These are phyloP conservation scores for Solenopsis invicta DNA, from an alignment of 1,140 invertebrate genomes.

Conservation along the genomic window DNA sequence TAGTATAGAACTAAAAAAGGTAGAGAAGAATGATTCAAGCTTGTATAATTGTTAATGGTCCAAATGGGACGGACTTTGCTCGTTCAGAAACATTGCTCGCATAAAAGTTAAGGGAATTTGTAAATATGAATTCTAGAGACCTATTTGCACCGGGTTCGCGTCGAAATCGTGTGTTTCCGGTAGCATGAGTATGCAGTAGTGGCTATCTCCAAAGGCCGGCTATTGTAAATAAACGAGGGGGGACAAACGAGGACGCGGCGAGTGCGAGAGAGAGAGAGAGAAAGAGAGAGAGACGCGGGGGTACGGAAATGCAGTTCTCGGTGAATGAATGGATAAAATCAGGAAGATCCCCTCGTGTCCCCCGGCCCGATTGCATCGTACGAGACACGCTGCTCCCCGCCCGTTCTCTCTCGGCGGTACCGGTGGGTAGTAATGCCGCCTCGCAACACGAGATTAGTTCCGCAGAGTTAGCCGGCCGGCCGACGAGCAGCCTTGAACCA, in stretches of 20 bases:
- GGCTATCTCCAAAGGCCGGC: slow-evolving; percentile 6
- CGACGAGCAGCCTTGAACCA: slow-evolving; percentile 72
- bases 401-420: not conserved
- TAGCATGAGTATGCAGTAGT: not conserved
- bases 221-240: slow-evolving; percentile 42
- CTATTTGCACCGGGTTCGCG: not conserved
- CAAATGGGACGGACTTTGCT: not conserved
- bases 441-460: slow-evolving; percentile 75
- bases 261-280: slow-evolving; percentile 17
- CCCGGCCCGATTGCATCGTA: slow-evolving; percentile 3
- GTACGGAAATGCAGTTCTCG: slow-evolving; percentile 56
- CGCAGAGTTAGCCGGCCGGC: slow-evolving; percentile 67
- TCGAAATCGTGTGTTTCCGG: slow-evolving; percentile 21
- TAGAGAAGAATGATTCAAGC: not conserved
- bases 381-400: slow-evolving; percentile 22
- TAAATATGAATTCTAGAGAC: not conserved
- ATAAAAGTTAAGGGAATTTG: not conserved
- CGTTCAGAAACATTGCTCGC: not conserved
- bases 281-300: not conserved
- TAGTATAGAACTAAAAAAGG: not conserved
- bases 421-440: slow-evolving; percentile 47
- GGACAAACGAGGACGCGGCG: slow-evolving; percentile 30
- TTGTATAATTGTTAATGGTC: not conserved
- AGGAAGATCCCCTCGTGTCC: slow-evolving; percentile 29
- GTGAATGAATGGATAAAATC: slow-evolving; percentile 63